phyloP scores from a whole-genome alignment of 2,113 vertebrate species.

The Gracilinanus agilis region DNA sequence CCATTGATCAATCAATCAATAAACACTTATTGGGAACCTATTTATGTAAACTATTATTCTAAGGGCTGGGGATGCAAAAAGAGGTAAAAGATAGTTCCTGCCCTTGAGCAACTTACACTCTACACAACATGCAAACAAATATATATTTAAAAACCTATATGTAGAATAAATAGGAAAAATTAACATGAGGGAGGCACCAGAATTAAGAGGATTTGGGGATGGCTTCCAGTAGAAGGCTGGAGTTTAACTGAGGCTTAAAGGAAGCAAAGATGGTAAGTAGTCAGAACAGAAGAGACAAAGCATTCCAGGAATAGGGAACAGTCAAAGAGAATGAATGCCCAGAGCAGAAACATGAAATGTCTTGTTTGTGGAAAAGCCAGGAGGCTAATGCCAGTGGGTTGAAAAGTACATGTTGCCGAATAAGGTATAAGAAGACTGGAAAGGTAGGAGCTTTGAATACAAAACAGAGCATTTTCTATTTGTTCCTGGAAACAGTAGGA shows the following conservation, averaged over 20 bases:
- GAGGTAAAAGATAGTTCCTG: background rate
- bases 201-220: background rate
- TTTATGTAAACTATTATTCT: background rate
- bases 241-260: background rate
- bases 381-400: background rate
- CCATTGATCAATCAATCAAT: background rate
- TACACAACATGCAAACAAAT: background rate
- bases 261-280: background rate
- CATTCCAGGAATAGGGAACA: too few species aligned
- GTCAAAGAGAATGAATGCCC: too few species aligned
- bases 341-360: background rate
- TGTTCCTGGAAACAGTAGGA: background rate
- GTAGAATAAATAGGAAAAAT: too few species aligned
- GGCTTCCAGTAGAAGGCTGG: background rate
- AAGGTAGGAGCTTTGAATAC: background rate
- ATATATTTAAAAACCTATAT: background rate
- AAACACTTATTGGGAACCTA: background rate
- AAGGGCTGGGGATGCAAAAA: background rate
- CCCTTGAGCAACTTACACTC: background rate
- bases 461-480: background rate
- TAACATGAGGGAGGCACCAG: background rate
- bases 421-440: background rate
- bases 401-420: background rate
- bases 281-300: background rate
- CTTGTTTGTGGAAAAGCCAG: background rate